Percentiles rank a stretch among this genome's conserved stretches.
These are phyloP conservation scores for Gallinago stenura DNA, from an alignment of 2,797 vertebrate species.

Conservation along the genomic window DNA sequence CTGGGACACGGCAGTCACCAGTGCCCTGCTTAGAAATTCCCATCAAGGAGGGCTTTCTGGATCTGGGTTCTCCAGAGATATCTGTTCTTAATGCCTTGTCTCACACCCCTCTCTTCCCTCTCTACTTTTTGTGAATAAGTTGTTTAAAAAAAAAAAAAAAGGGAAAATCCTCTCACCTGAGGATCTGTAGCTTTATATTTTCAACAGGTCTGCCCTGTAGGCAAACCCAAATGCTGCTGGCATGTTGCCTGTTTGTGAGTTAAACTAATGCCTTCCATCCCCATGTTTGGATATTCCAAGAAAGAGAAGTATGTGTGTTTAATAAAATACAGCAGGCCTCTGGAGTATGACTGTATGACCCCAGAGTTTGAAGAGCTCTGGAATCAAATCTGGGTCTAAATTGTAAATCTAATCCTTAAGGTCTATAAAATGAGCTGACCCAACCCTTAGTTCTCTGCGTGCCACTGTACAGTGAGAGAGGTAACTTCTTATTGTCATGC, in stretches of 20 bases:
- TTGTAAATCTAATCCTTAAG: neutral
- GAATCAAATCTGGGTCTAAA: neutral
- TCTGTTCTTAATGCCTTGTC: neutral
- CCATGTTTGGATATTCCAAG: neutral
- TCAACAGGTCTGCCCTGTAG: neutral
- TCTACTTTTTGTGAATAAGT: neutral
- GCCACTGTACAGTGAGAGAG: neutral
- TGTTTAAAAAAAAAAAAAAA: neutral
- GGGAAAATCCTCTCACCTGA: neutral
- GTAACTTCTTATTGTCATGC: neutral
- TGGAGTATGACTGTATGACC: neutral
- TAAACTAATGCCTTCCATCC: neutral
- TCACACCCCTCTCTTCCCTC: neutral
- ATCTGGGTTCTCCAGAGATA: neutral
- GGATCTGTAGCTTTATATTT: neutral
- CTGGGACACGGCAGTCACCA: neutral
- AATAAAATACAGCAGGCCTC: neutral
- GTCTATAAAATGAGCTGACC: neutral
- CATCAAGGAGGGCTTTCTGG: neutral
- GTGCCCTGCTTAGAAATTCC: neutral
- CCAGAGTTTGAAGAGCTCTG: neutral
- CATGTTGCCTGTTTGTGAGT: accelerated
- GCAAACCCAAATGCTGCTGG: neutral
- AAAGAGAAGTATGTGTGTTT: neutral
- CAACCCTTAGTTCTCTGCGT: neutral